Evolutionary conservation across 1,140 invertebrate genomes (phyloP).

Genomic region (Hestina assimilis): DNA sequence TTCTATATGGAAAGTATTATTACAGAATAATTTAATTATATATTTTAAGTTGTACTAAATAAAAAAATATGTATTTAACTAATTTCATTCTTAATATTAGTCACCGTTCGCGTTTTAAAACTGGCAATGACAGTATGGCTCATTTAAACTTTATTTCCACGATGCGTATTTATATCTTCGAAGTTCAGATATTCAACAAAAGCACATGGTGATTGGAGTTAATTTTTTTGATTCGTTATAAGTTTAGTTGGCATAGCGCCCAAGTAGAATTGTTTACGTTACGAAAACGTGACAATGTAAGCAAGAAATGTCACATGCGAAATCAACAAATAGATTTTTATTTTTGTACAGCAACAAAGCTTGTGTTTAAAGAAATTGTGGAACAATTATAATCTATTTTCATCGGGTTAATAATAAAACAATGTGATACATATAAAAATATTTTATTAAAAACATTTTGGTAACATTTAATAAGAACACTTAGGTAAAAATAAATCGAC

Average conservation of each 20-base stretch:
- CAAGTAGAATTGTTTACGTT: slow-evolving; percentile 20
- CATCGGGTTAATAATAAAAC: slow-evolving; percentile 46
- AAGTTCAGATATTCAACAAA: not conserved
- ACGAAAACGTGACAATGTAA: slow-evolving; percentile 49
- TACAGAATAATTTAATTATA: no score
- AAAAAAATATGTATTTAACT: no score
- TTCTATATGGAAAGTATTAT: no score
- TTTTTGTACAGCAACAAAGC: slow-evolving; percentile 23
- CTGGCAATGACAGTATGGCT: no score
- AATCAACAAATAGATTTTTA: slow-evolving; percentile 38
- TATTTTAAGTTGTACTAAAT: no score
- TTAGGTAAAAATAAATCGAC: slow-evolving; percentile 81
- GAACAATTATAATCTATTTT: not conserved
- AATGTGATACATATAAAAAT: slow-evolving; percentile 78
- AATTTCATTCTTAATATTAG: no score
- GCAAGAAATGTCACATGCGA: slow-evolving; percentile 25
- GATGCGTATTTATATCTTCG: no score
- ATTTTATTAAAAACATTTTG: slow-evolving; percentile 81
- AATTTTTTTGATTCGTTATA: not conserved
- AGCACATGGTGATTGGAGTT: not conserved
- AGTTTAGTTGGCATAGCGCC: slow-evolving; percentile 31
- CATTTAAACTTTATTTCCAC: no score
- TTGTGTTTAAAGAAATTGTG: not conserved
- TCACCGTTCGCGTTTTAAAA: no score
- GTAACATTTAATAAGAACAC: slow-evolving; percentile 81